These are phyloP conservation scores for Hiodon tergisus DNA, from an alignment of 2,113 vertebrate species.

Conservation along the genomic window DNA sequence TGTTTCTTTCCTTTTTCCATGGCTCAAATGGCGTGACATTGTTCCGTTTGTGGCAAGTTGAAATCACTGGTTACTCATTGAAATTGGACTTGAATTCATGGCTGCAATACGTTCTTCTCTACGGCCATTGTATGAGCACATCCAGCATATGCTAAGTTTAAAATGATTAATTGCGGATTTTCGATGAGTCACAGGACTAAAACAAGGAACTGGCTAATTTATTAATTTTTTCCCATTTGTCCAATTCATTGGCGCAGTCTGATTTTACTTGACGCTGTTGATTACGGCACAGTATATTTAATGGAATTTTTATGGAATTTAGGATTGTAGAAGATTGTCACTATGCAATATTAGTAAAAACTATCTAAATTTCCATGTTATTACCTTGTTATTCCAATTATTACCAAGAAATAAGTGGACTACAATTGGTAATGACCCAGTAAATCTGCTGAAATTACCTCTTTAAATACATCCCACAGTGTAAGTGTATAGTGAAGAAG, in stretches of 20 bases:
- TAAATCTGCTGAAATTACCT: too few relatives aligned
- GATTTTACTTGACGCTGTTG: too few relatives aligned
- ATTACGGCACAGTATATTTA: too few relatives aligned
- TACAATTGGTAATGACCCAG: too few relatives aligned
- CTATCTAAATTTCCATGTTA: too few relatives aligned
- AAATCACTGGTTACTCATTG: slow-evolving; percentile 30
- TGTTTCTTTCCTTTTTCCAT: background rate
- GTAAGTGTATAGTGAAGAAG: too few relatives aligned
- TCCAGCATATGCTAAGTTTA: slow-evolving; percentile 19
- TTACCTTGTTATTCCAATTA: too few relatives aligned
- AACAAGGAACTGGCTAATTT: slow-evolving; percentile 28
- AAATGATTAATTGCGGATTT: slow-evolving; percentile 27
- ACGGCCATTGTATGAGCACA: slow-evolving; percentile 18
- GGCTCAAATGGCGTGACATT: slow-evolving; percentile 33
- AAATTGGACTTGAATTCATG: slow-evolving; percentile 26
- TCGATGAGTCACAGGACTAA: slow-evolving; percentile 37
- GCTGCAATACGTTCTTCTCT: slow-evolving; percentile 2
- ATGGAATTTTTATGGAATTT: too few relatives aligned
- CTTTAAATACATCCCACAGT: too few relatives aligned
- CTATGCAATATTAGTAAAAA: too few relatives aligned
- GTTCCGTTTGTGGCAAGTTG: background rate
- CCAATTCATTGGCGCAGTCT: background rate
- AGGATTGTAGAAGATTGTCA: too few relatives aligned
- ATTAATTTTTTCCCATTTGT: slow-evolving; percentile 19
- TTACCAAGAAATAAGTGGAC: too few relatives aligned